Conservation (phyloP, 2,113 vertebrate genomes). For the Rhabdomys dilectus region DNA sequence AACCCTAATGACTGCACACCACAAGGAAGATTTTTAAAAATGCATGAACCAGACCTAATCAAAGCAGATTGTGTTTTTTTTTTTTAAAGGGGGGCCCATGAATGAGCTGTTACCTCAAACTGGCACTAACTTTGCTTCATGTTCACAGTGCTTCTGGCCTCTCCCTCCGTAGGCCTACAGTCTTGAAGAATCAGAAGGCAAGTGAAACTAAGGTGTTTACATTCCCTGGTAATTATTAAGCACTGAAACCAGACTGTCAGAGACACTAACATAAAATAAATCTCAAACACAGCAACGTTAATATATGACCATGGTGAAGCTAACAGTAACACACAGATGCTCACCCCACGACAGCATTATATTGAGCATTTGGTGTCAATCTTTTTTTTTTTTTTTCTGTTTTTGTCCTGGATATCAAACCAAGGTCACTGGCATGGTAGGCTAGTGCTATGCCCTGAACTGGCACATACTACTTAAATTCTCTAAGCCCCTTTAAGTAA, state of each 20-base stretch:
- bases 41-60: constrained; percentile 75
- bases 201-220: not conserved
- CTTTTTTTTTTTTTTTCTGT: not conserved
- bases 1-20: constrained; percentile 70
- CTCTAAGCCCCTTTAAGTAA: not conserved
- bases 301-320: not conserved
- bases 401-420: not conserved
- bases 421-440: not conserved
- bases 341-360: too few species aligned
- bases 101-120: constrained; percentile 60
- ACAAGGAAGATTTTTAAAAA: constrained; percentile 73
- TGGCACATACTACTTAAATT: not conserved
- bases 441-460: not conserved
- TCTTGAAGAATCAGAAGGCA: constrained; percentile 2
- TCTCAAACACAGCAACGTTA: not conserved
- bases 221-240: constrained; percentile 31
- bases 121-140: constrained; percentile 50
- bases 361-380: not conserved
- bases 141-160: not conserved
- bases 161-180: not conserved
- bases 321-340: not conserved
- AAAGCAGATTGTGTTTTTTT: constrained; percentile 65
- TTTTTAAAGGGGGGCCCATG: not conserved
- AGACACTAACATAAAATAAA: not conserved
- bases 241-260: not conserved